A percentile compares a stretch with the other conserved stretches of the same genome.
These are phyloP conservation scores for Lysiphlebus fabarum DNA, from an alignment of 1,140 invertebrate species.

Conservation along the genomic window DNA sequence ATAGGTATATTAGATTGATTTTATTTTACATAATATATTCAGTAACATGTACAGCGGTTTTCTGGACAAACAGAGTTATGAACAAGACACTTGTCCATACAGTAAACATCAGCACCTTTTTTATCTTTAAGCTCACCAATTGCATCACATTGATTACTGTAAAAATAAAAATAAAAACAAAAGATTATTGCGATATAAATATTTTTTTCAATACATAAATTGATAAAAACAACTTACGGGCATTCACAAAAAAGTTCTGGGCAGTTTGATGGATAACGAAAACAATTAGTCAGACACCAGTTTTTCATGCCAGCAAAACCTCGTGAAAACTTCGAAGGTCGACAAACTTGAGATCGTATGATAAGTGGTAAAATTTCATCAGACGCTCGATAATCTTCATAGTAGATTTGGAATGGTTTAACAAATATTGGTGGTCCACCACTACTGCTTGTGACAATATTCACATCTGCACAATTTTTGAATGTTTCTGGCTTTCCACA, in stretches of 20 bases:
- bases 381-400: slow-evolving; percentile 61
- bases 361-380: slow-evolving; percentile 68
- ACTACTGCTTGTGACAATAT: slow-evolving; percentile 72
- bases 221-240: slow-evolving; percentile 76
- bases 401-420: slow-evolving; percentile 74
- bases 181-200: too few species aligned
- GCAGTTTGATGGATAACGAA: slow-evolving; percentile 81
- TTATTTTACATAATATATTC: slow-evolving; percentile 14
- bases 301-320: slow-evolving; percentile 69
- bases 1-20: too few species aligned
- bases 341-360: slow-evolving; percentile 74
- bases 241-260: slow-evolving; percentile 71
- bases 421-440: slow-evolving; percentile 66
- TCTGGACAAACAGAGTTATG: slow-evolving; percentile 69
- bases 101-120: slow-evolving; percentile 75
- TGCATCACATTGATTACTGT: slow-evolving; percentile 72
- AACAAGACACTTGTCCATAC: slow-evolving; percentile 76
- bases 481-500: slow-evolving; percentile 86
- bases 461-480: slow-evolving; percentile 82
- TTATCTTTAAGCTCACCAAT: slow-evolving; percentile 70
- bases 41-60: slow-evolving; percentile 70
- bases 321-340: slow-evolving; percentile 61
- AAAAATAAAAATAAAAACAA: slow-evolving; percentile 36
- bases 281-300: slow-evolving; percentile 82
- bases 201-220: too few species aligned